Evolutionary conservation across 2,888 invertebrate species (phyloP).

Genomic region (Oeneis ivallda): DNA sequence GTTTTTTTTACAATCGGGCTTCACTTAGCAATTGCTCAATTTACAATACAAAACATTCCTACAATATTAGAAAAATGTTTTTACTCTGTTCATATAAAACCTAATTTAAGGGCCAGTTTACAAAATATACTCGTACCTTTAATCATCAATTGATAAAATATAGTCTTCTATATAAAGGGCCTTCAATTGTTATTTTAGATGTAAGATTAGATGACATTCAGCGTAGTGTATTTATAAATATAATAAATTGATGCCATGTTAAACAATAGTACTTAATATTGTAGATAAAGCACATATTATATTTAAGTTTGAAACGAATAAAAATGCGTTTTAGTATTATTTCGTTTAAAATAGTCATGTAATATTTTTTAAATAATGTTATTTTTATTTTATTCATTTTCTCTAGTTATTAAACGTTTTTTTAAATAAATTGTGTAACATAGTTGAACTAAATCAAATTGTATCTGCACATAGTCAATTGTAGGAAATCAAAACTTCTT

Average conservation of each 20-base stretch:
- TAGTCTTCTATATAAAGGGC: conserved; percentile 55
- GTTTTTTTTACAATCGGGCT: conserved; percentile 37
- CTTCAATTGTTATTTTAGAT: conserved; percentile 60
- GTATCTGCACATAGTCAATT: conserved; percentile 50
- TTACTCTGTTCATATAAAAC: conserved; percentile 13
- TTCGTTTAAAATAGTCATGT: conserved; percentile 58
- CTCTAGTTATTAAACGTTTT: conserved; percentile 34
- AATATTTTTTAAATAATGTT: conserved; percentile 23
- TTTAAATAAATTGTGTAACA: conserved; percentile 34
- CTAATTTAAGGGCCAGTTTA: conserved; percentile 30
- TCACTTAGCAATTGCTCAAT: conserved; percentile 60
- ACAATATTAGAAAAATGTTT: background rate
- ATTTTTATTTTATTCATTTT: conserved; percentile 36
- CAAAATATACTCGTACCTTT: conserved; percentile 11
- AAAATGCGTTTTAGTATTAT: conserved; percentile 79
- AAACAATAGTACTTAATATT: conserved; percentile 48
- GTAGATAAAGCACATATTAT: conserved; percentile 50
- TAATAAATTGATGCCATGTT: conserved; percentile 64
- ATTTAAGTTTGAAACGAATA: conserved; percentile 55
- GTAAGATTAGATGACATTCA: conserved; percentile 44
- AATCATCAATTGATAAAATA: conserved; percentile 33
- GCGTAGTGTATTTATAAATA: conserved; percentile 43
- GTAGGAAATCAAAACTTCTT: conserved; percentile 46
- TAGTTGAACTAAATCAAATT: conserved; percentile 34
- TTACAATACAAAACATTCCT: conserved; percentile 55